Percentiles rank a stretch among this genome's conserved stretches.
Evolutionary conservation across 2,888 invertebrate genomes (phyloP).

Genomic region (Phortica magna): DNA sequence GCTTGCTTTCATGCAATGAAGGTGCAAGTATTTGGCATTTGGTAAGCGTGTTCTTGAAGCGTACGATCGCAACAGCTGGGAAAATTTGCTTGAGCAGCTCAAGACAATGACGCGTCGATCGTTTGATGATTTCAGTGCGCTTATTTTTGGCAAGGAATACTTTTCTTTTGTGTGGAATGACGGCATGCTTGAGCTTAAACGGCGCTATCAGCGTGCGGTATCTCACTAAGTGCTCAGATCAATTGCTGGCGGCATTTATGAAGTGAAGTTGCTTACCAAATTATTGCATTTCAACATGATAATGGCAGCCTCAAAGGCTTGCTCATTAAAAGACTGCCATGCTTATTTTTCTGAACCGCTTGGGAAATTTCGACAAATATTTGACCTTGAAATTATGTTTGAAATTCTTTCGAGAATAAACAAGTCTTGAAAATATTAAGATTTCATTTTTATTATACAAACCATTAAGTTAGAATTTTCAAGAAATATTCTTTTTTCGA

Average conservation of each 20-base stretch:
- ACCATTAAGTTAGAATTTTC: no score
- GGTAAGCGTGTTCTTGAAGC: neutral
- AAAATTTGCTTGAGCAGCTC: constrained; percentile 7
- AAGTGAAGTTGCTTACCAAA: neutral
- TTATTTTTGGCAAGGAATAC: neutral
- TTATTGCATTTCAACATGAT: no score
- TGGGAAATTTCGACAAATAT: no score
- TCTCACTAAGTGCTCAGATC: constrained; percentile 3
- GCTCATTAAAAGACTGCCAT: no score
- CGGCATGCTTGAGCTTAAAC: neutral
- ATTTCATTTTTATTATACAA: no score
- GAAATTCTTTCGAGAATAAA: no score
- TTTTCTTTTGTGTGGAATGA: neutral
- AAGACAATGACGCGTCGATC: constrained; percentile 5
- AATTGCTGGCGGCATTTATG: neutral
- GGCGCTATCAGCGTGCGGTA: constrained; percentile 18
- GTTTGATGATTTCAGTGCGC: neutral
- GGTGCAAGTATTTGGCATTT: constrained; percentile 3
- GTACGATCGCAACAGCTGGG: constrained; percentile 22
- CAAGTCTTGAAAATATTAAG: no score
- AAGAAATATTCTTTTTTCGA: no score
- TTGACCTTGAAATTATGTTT: no score
- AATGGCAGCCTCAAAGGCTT: no score
- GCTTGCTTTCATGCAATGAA: neutral
- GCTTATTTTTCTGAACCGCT: no score